phyloP scores from a whole-genome alignment of 2,888 invertebrate genomes.

The Dicyrtoma fusca region DNA sequence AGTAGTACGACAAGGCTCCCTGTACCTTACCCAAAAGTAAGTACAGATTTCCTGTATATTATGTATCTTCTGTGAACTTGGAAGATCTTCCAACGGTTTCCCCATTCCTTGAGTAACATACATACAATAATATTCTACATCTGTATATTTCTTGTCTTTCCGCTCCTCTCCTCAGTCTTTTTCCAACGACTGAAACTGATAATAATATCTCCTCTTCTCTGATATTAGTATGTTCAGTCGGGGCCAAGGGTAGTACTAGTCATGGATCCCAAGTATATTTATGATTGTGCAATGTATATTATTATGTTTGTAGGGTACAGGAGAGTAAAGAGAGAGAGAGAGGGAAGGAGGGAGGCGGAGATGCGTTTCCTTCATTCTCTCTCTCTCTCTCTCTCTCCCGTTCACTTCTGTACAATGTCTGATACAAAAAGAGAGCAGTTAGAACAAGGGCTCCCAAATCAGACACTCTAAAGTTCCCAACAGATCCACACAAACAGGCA shows the following conservation, averaged over 20 bases:
- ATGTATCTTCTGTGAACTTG: too few species aligned
- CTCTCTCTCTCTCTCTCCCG: neutral
- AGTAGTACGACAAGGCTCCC: too few species aligned
- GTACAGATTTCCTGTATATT: too few species aligned
- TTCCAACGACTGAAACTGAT: too few species aligned
- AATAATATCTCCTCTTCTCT: too few species aligned
- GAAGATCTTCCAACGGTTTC: neutral
- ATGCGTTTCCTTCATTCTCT: neutral
- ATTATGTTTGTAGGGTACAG: neutral
- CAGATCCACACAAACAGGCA: conserved; percentile 23
- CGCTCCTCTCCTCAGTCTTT: neutral
- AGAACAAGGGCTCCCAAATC: conserved; percentile 5
- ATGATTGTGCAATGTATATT: too few species aligned
- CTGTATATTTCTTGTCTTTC: too few species aligned
- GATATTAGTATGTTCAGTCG: too few species aligned
- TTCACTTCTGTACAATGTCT: neutral
- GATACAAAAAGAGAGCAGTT: neutral
- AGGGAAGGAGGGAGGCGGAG: neutral
- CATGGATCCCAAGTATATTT: too few species aligned
- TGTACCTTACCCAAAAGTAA: too few species aligned
- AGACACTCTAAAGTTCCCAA: conserved; percentile 23
- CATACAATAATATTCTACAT: too few species aligned
- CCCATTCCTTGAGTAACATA: neutral
- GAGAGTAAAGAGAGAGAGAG: neutral
- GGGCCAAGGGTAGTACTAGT: too few species aligned